Conservation (phyloP, 2,113 vertebrate species). For the Tichodroma muraria region DNA sequence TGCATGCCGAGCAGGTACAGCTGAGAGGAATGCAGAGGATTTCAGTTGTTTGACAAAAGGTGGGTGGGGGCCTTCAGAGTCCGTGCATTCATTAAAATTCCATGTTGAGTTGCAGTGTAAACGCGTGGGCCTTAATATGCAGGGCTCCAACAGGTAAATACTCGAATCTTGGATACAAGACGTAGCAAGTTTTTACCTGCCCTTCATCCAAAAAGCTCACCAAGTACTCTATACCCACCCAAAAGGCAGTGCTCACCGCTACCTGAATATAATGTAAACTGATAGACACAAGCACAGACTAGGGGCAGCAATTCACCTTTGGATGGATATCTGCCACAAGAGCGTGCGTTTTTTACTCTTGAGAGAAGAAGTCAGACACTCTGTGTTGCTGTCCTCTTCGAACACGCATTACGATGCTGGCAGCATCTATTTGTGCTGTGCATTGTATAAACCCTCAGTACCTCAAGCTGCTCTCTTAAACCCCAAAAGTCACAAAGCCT, state of each 20-base stretch:
- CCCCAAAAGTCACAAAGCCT: background rate
- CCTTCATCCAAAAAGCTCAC: constrained; percentile 25
- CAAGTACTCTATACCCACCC: constrained; percentile 26
- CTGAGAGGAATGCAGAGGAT: background rate
- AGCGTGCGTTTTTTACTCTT: background rate
- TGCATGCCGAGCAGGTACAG: background rate
- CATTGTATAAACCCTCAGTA: background rate
- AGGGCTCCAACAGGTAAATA: constrained; percentile 63
- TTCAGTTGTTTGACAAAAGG: background rate
- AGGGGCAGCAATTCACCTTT: background rate
- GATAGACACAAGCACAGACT: background rate
- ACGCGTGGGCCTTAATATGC: constrained; percentile 46
- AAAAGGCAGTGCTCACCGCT: background rate
- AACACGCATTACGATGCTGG: background rate
- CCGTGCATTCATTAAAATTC: constrained; percentile 54
- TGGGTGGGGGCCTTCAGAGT: constrained; percentile 17
- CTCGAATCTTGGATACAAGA: constrained; percentile 50
- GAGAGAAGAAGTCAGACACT: background rate
- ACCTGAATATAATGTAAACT: constrained; percentile 3
- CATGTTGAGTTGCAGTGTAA: constrained; percentile 19
- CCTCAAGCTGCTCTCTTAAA: background rate
- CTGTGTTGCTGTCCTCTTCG: background rate
- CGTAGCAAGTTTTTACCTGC: constrained; percentile 60
- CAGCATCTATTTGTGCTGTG: background rate
- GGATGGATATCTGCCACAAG: background rate